These are phyloP conservation scores for Emydoidea blandingii DNA, from an alignment of 2,797 vertebrate genomes.

Conservation along the genomic window DNA sequence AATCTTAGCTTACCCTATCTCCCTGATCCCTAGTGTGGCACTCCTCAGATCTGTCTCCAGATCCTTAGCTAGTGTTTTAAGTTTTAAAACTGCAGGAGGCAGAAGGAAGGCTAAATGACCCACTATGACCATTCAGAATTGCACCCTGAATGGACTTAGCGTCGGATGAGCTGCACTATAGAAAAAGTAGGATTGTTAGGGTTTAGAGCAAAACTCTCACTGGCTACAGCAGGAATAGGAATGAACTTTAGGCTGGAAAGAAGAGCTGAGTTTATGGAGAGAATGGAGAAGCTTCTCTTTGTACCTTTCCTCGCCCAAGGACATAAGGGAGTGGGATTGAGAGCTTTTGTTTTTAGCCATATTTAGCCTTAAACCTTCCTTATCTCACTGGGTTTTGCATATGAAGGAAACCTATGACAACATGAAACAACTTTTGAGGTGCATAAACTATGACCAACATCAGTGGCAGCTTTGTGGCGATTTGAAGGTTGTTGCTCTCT, in stretches of 20 bases:
- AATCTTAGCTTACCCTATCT: not conserved
- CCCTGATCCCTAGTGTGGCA: not conserved
- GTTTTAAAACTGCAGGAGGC: not conserved
- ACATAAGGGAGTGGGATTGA: constrained; percentile 45
- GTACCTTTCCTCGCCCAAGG: not conserved
- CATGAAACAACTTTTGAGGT: no score
- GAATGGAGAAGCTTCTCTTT: constrained; percentile 4
- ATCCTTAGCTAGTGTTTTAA: not conserved
- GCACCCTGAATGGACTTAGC: not conserved
- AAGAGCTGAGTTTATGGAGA: not conserved
- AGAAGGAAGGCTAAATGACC: not conserved
- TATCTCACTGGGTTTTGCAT: not conserved
- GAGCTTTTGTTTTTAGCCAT: not conserved
- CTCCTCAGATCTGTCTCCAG: not conserved
- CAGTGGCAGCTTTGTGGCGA: no score
- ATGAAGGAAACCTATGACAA: no score
- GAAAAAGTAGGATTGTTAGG: not conserved
- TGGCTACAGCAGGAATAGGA: not conserved
- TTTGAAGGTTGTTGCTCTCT: no score
- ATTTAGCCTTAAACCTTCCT: not conserved
- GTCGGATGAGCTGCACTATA: not conserved
- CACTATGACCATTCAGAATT: not conserved
- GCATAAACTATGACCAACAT: no score
- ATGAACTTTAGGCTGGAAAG: constrained; percentile 5
- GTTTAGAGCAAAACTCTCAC: not conserved